phyloP scores from a whole-genome alignment of 2,888 invertebrate species.

The Troides aeacus region DNA sequence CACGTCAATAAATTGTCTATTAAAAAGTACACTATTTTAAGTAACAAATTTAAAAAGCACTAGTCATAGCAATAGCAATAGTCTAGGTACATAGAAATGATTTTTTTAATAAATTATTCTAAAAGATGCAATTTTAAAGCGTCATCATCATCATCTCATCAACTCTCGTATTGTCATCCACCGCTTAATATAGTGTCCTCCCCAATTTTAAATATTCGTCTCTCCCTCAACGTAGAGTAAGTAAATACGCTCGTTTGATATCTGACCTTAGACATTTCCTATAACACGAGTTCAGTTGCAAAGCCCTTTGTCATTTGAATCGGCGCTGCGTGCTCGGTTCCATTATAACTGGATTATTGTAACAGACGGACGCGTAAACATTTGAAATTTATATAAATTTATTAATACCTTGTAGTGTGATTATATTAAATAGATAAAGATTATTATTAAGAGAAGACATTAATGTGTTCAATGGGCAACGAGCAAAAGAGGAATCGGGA shows the following conservation, averaged over 20 bases:
- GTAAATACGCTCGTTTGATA: too few species aligned
- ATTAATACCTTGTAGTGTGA: not conserved
- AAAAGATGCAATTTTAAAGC: not conserved
- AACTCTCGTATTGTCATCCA: not conserved
- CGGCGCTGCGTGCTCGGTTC: not conserved
- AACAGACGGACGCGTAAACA: not conserved
- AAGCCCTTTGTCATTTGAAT: not conserved
- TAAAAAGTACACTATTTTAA: not conserved
- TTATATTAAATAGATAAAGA: not conserved
- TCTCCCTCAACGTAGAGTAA: too few species aligned
- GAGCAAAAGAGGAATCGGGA: too few species aligned
- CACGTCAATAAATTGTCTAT: not conserved
- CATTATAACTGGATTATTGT: not conserved
- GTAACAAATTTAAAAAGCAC: not conserved
- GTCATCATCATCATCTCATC: not conserved
- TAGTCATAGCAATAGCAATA: too few species aligned
- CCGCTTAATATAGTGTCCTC: not conserved
- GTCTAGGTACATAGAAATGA: not conserved
- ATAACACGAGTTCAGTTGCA: not conserved
- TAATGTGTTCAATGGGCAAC: not conserved
- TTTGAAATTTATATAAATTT: not conserved
- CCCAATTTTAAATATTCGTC: too few species aligned
- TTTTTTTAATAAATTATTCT: not conserved
- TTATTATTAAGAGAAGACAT: not conserved
- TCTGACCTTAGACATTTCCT: not conserved